Conservation (phyloP, 2,113 vertebrate genomes). For the Notiomystis cincta region DNA sequence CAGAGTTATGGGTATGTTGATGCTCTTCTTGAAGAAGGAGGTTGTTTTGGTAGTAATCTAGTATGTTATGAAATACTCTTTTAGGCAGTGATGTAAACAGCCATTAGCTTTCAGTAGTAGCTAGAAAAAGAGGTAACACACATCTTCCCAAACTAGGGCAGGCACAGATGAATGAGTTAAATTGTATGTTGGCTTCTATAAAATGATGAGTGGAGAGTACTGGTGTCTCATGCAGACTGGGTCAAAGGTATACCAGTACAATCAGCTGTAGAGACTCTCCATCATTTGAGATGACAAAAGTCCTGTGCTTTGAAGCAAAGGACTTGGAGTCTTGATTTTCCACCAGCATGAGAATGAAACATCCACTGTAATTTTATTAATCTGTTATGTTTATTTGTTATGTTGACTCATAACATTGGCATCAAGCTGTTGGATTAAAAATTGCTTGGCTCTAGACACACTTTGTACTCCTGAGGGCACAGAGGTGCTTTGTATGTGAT, state of each 20-base stretch:
- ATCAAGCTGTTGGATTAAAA: not conserved
- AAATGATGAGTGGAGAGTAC: not conserved
- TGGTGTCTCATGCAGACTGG: not conserved
- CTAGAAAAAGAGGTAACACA: not conserved
- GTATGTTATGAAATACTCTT: not conserved
- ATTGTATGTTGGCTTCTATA: not conserved
- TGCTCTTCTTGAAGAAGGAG: not conserved
- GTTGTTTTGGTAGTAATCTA: not conserved
- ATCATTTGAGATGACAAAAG: not conserved
- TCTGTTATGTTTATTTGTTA: not conserved
- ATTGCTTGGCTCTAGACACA: not conserved
- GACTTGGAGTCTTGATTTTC: not conserved
- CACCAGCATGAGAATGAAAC: not conserved
- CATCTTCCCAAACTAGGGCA: fast-evolving
- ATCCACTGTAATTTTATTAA: not conserved
- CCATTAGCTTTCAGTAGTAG: not conserved
- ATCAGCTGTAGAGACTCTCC: not conserved
- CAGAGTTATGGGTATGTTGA: not conserved
- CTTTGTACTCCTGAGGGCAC: fast-evolving
- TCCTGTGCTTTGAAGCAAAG: not conserved
- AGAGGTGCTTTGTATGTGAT: not conserved
- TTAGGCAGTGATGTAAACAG: not conserved
- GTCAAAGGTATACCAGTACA: too few species aligned
- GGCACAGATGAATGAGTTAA: not conserved
- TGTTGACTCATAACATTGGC: not conserved